phyloP scores from a whole-genome alignment of 1,140 invertebrate species.

The Drosophila funebris region DNA sequence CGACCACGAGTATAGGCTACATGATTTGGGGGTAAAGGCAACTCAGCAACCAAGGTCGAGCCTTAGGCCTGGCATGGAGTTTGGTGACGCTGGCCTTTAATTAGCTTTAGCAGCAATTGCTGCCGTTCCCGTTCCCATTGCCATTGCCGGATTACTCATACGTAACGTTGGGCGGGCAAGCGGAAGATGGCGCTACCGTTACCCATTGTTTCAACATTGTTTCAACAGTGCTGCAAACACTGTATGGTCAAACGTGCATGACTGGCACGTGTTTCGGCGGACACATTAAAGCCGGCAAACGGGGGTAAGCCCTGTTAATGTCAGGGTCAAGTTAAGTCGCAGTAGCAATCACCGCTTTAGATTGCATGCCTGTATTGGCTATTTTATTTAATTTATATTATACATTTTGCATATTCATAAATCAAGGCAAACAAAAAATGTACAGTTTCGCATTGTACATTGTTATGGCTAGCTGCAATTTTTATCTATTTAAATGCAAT shows the following conservation, averaged over 20 bases:
- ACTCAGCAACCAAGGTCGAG: slow-evolving; percentile 57
- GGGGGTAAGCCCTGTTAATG: slow-evolving; percentile 55
- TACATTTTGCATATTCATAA: slow-evolving; percentile 55
- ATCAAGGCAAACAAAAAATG: slow-evolving; percentile 50
- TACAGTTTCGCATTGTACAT: slow-evolving; percentile 37
- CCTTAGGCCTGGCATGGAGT: slow-evolving; percentile 59
- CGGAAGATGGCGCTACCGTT: not conserved
- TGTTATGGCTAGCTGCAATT: slow-evolving; percentile 43
- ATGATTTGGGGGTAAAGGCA: slow-evolving; percentile 27
- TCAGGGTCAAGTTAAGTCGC: slow-evolving; percentile 69
- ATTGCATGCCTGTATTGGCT: slow-evolving; percentile 47
- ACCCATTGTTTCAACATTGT: slow-evolving; percentile 60
- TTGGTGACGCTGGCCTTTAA: slow-evolving; percentile 65
- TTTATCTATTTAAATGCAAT: slow-evolving; percentile 62
- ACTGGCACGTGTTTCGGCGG: slow-evolving; percentile 61
- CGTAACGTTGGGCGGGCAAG: slow-evolving; percentile 35
- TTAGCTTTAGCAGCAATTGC: slow-evolving; percentile 60
- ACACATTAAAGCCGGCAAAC: slow-evolving; percentile 52
- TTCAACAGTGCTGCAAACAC: slow-evolving; percentile 24
- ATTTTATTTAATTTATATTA: slow-evolving; percentile 53
- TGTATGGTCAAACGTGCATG: slow-evolving; percentile 77
- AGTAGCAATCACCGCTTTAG: not conserved
- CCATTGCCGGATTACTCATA: slow-evolving; percentile 69
- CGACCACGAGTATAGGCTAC: slow-evolving; percentile 44
- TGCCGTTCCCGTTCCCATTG: slow-evolving; percentile 10